Conservation (phyloP, 2,797 vertebrate species). For the Sebastes cheni region DNA sequence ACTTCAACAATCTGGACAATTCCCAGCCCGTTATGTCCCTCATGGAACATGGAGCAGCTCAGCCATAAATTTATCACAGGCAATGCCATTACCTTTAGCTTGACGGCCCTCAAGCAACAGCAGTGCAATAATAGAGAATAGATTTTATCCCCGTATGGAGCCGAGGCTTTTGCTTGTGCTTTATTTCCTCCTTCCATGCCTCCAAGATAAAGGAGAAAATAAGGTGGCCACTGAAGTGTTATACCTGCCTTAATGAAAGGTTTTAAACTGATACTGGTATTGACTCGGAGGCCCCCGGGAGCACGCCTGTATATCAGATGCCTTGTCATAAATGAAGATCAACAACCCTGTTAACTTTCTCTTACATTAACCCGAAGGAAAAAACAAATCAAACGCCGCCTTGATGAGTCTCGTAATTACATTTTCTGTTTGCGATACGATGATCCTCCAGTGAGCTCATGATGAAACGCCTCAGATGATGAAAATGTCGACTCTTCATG, state of each 20-base stretch:
- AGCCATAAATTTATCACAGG: slow-evolving; percentile 80
- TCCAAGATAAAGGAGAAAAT: slow-evolving; percentile 75
- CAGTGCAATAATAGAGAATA: slow-evolving; percentile 83
- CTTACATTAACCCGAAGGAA: slow-evolving; percentile 48
- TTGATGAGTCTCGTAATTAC: slow-evolving; percentile 41
- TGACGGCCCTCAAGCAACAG: slow-evolving; percentile 78
- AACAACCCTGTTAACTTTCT: slow-evolving; percentile 50
- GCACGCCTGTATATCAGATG: slow-evolving; percentile 50
- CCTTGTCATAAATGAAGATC: slow-evolving; percentile 68
- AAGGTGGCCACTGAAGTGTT: slow-evolving; percentile 70
- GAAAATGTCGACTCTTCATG: not conserved
- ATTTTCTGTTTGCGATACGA: slow-evolving; percentile 12
- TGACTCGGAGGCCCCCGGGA: slow-evolving; percentile 56
- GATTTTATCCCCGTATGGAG: slow-evolving; percentile 81
- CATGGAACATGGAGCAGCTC: slow-evolving; percentile 64
- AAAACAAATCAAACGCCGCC: slow-evolving; percentile 18
- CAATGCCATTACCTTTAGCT: slow-evolving; percentile 79
- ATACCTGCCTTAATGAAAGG: slow-evolving; percentile 73
- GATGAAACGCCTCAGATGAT: slow-evolving; percentile 27
- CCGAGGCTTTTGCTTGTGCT: slow-evolving; percentile 70
- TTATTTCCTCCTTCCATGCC: slow-evolving; percentile 78
- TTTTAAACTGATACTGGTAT: slow-evolving; percentile 70
- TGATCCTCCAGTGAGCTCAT: slow-evolving; percentile 15
- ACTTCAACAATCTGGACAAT: slow-evolving; percentile 74
- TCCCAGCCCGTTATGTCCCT: slow-evolving; percentile 67